A percentile compares a stretch with the other conserved stretches of the same genome.
Conservation (phyloP, 2,888 invertebrate genomes). For the Marronus borbonicus region DNA sequence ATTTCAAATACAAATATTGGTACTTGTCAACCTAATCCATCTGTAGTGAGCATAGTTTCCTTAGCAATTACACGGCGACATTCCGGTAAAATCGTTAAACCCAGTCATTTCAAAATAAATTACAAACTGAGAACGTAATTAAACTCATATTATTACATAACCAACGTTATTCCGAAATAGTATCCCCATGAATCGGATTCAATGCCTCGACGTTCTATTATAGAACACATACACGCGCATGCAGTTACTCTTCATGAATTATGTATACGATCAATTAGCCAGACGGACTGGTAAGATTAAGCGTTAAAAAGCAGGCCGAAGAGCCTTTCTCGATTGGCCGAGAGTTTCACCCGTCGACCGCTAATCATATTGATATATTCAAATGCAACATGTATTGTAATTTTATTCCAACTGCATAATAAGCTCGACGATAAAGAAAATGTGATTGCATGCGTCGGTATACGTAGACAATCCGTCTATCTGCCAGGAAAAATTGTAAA, state of each 20-base stretch:
- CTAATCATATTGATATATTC: slow-evolving; percentile 40
- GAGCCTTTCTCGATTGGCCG: slow-evolving; percentile 24
- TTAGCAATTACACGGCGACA: not conserved
- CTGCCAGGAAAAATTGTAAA: not conserved
- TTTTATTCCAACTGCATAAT: slow-evolving; percentile 8
- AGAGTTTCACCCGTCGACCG: slow-evolving; percentile 19
- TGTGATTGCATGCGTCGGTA: not conserved
- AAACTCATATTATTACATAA: slow-evolving; percentile 19
- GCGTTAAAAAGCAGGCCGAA: slow-evolving; percentile 19
- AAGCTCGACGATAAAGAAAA: slow-evolving; percentile 12
- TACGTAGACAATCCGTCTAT: slow-evolving; percentile 11
- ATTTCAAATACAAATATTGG: too few relatives aligned
- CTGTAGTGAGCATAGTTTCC: not conserved
- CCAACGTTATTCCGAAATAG: slow-evolving; percentile 31
- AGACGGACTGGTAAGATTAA: slow-evolving; percentile 6
- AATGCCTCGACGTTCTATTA: slow-evolving; percentile 21
- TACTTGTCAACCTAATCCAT: not conserved
- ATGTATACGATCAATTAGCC: slow-evolving; percentile 39
- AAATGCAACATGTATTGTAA: slow-evolving; percentile 10
- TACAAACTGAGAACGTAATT: not conserved
- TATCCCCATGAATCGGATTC: slow-evolving; percentile 14
- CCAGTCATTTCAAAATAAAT: slow-evolving; percentile 14
- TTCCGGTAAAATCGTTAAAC: not conserved
- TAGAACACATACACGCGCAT: not conserved
- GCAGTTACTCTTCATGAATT: slow-evolving; percentile 8